Base-by-base conservation (phyloP, 2,797 vertebrate genomes). In the Alfaro cultratus region DNA sequence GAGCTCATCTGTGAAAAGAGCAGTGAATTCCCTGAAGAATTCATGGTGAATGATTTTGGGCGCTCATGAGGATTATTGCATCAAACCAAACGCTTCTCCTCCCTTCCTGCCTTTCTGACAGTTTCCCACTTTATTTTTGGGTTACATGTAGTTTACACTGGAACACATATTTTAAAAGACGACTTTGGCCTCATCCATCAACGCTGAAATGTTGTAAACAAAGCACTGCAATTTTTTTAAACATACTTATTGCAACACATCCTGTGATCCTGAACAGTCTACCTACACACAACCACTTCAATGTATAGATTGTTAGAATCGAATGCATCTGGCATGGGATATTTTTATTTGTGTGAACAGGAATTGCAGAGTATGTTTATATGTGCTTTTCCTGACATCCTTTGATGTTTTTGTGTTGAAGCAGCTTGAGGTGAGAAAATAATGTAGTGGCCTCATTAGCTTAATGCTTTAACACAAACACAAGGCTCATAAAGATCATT, bases 241-340 rank as follows among this genome's bases (percentile, higher is more conserved):
- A 31, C 49, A 80, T 57, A 13, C 55, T 73, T 41, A 21, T 80
- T 75, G 79, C 39, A 75, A 75, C 47, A 70, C 15, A 12, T 70
- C 39, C 39, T 70, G 73, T 36, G 41, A 23, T 74, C 46, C 49
- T 78, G 53, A 26, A 9, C 26, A 39, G 18, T 46, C 39, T n/a
- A 46, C 47, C 29, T 41, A 34, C n/a, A 10, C 1, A 46, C n/a
- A 53, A 26, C 51, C 36, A 34, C 62, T 75, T 68, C 34, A 64
- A 49, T 26, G 34, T 45, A 43, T 13, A 53, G 55, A 29, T 34
- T 21, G 62, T 57, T 70, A 39, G 39, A 70, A 53, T 53, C 51
- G 0, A 26, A 75, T 3, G 49, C 29, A 47, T 34, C 39, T 80
- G 36, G 41, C 47, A 39, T 68, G 62, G 49, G 55, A 75, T 34